Conservation (phyloP, 2,113 vertebrate species). For the Colius striatus region DNA sequence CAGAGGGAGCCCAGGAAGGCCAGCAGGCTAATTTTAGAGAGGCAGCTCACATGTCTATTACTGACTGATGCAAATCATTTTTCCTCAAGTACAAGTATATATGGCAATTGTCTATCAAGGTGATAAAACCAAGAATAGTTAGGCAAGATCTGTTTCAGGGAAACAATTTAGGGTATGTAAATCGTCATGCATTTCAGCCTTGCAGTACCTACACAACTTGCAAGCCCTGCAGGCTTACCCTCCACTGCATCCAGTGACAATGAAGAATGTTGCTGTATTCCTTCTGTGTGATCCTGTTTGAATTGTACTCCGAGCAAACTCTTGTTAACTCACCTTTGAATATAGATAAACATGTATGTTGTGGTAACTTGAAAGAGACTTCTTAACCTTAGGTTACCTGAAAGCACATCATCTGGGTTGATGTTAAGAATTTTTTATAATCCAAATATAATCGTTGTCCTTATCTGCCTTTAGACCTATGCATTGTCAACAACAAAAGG, state of each 20-base stretch:
- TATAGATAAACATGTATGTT: background rate
- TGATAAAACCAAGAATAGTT: background rate
- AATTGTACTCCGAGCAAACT: background rate
- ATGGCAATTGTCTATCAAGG: background rate
- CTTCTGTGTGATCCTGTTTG: constrained; percentile 29
- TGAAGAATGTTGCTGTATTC: constrained; percentile 8
- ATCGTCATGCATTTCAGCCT: constrained; percentile 27
- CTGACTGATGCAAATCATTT: background rate
- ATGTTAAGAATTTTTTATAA: background rate
- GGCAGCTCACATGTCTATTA: background rate
- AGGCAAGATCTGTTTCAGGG: constrained; percentile 8
- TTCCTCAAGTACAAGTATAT: background rate
- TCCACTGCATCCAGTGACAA: constrained; percentile 33
- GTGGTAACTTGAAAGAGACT: background rate
- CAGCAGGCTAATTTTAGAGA: background rate
- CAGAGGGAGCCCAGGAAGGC: background rate
- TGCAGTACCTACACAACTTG: background rate
- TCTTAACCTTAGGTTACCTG: background rate
- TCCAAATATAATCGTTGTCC: background rate
- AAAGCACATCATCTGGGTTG: background rate
- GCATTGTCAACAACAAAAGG: background rate
- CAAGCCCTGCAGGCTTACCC: background rate
- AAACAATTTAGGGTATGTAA: background rate
- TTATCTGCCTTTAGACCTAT: background rate
- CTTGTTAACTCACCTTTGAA: constrained; percentile 3